Percentiles rank a stretch among this genome's conserved stretches.
phyloP scores from a whole-genome alignment of 2,113 vertebrate genomes.

The Heterotis niloticus region DNA sequence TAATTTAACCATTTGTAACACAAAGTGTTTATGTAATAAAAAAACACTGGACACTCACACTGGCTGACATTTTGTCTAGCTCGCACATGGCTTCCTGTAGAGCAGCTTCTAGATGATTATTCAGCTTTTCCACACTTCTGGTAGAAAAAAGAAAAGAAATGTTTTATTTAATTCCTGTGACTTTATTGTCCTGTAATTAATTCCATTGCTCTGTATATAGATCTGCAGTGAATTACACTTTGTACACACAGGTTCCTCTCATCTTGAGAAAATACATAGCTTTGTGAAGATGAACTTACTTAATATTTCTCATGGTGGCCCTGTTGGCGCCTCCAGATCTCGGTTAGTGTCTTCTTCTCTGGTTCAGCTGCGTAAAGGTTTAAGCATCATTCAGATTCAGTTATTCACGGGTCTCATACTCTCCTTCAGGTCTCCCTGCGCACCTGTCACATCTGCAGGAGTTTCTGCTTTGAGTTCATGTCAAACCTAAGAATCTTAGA shows the following conservation, averaged over 20 bases:
- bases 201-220: no score
- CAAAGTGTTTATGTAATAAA: neutral
- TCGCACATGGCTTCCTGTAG: slow-evolving; percentile 98
- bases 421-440: neutral
- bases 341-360: slow-evolving; percentile 94
- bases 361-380: slow-evolving; percentile 79
- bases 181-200: no score
- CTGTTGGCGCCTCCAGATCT: slow-evolving; percentile 89
- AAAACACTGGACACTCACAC: slow-evolving; percentile 71
- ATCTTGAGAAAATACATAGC: neutral
- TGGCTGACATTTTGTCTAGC: slow-evolving; percentile 96
- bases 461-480: neutral
- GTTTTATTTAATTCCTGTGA: no score
- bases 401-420: neutral
- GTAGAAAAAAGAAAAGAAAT: slow-evolving; percentile 42
- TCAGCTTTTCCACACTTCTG: slow-evolving; percentile 92
- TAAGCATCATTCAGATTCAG: neutral
- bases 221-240: no score
- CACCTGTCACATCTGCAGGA: neutral
- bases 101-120: slow-evolving; percentile 99
- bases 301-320: slow-evolving; percentile 84
- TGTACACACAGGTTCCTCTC: no score
- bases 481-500: no score
- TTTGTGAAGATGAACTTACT: slow-evolving; percentile 66
- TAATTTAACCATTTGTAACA: no score